phyloP scores from a whole-genome alignment of 2,888 invertebrate genomes.

The Nebria brevicollis region DNA sequence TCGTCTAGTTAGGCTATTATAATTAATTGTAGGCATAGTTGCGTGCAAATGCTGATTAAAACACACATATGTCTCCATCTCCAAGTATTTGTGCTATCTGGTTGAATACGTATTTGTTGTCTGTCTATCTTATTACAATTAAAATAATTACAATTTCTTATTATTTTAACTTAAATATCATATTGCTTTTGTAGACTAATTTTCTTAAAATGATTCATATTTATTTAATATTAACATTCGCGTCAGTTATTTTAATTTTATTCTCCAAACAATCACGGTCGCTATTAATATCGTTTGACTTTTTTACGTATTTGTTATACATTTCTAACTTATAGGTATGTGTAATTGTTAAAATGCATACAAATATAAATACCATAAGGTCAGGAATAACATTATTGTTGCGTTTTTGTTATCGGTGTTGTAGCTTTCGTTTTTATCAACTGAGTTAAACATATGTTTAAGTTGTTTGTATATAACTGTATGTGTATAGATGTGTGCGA shows the following conservation, averaged over 20 bases:
- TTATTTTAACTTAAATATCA: not conserved
- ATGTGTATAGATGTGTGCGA: not conserved
- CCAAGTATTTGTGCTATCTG: not conserved
- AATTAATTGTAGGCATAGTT: not conserved
- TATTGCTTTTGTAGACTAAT: not conserved
- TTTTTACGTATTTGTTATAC: too few species aligned
- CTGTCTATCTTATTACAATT: not conserved
- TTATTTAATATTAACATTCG: not conserved
- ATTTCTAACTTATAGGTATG: too few species aligned
- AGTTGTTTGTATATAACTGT: not conserved
- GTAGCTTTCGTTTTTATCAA: conserved; percentile 48
- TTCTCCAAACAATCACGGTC: too few species aligned
- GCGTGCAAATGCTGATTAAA: not conserved
- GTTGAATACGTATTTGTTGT: not conserved
- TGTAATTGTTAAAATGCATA: too few species aligned
- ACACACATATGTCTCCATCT: not conserved
- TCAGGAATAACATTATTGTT: conserved; percentile 41
- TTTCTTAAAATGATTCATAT: not conserved
- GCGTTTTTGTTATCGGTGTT: conserved; percentile 47
- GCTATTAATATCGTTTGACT: too few species aligned
- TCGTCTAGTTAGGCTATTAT: too few species aligned
- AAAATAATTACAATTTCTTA: not conserved
- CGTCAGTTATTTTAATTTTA: not conserved
- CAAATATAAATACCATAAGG: too few species aligned
- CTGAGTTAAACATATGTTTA: conserved; percentile 25